Evolutionary conservation across 2,113 vertebrate species (phyloP), one percentile per base, ranked within the genome.

Genomic region (Sylvietta virens): DNA sequence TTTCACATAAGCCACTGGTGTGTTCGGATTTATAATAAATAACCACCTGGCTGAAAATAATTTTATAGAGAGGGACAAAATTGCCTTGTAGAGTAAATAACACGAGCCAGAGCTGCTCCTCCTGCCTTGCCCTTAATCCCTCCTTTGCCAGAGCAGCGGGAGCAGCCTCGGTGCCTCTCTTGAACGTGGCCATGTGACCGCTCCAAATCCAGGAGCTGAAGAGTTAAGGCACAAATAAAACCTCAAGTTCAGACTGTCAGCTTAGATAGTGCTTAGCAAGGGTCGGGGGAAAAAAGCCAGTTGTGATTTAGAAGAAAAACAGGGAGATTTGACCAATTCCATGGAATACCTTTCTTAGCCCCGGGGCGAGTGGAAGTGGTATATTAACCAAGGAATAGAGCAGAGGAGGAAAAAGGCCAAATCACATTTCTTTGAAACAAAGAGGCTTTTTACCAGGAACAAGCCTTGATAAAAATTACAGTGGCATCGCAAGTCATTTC

Each of bases 401-500:
- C 95, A 96, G 97, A 94, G 97, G 97, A 97, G 95, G 97, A 96
- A 97, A 97, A 98, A 97, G 98, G 97, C 97, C 98, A 98, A 98
- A 98, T 98, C 97, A 97, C 98, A 98, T 98, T 98, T 98, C 97
- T 97, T 96, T 95, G 97, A 98, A 98, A 98, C 98, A 98, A 98
- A 98, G 98, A 98, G 97, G 94, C 97, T 98, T 98, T 98, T 98
- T 98, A 98, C 96, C 97, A 96, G 97, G 97, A 98, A 98, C 98
- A 98, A 98, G 97, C 95, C 97, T 97, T 98, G 98, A 98, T 98
- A 98, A 98, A 98, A 98, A 98, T 98, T 97, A 97, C 97, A 97
- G 98, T 96, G 95, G 97, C 98, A 97, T 97, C 95, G 72, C 97
- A 86, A 97, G 97, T 96, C 98, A 98, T 98, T 98, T 98, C 98